Evolutionary conservation across 2,113 vertebrate genomes (phyloP), one percentile per base, ranked within the genome.

Genomic region (Bettongia penicillata): DNA sequence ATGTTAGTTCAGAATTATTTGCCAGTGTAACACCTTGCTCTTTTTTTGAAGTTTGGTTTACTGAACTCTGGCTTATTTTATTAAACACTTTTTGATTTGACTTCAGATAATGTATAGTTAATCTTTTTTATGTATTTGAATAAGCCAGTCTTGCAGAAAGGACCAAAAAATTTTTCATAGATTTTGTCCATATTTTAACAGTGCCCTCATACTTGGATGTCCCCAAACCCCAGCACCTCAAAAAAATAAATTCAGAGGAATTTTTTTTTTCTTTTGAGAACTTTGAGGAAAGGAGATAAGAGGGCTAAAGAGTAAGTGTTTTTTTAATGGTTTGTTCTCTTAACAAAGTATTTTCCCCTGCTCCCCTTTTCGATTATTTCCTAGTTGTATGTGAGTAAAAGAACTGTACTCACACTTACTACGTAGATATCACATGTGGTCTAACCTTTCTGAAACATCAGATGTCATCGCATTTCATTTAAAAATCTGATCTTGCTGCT

Each of bases 401-500:
- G 19, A n/a, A 23, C 28, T 48, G 0, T 43, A 47, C 53, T 90
- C 48, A 31, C 5, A 94, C 24, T 96, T 51, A 95, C 49, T 90
- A 7, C 94, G 23, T 90, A 57, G 48, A 48, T 47, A 89, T 57
- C 90, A 53, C 7, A 91, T 16, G 92, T 95, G 94, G 22, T 57
- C 91, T 93, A 11, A 96, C 37, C 91, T 94, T 91, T 51, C 25
- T 52, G 50, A 51, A 95, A 53, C 92, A n/a, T 43, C 92, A 49
- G 53, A 31, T 90, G 19, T 96, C 95, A 94, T 91, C 91, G 16
- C 84, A 55, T 94, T 95, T 93, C 77, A 93, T 90, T 93, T 1
- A 55, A 95, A 90, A 49, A 26, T 61, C 94, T 57, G 12, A 94
- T 52, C 89, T 93, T 96, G 23, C 97, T 97, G 97, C 94, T 96